Conservation (phyloP, 1,140 invertebrate species). For the Drosophila parabipectinata region DNA sequence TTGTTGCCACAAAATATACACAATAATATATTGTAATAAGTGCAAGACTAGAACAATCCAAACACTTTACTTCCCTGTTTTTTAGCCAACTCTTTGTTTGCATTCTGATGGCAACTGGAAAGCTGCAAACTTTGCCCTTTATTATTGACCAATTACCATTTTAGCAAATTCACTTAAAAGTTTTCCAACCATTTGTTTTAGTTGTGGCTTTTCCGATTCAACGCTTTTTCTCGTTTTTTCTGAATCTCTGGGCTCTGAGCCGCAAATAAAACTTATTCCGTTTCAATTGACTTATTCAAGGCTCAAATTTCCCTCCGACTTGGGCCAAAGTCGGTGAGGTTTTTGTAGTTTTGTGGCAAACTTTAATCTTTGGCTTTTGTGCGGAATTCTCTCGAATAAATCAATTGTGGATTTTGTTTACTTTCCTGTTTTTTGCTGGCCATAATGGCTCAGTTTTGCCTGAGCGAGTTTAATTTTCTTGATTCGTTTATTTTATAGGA, state of each 20-base stretch:
- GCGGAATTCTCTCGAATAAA: slow-evolving; percentile 57
- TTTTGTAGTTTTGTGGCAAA: slow-evolving; percentile 28
- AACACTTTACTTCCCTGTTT: slow-evolving; percentile 23
- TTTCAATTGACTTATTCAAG: slow-evolving; percentile 45
- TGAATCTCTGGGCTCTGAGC: not conserved
- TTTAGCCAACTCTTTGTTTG: slow-evolving; percentile 15
- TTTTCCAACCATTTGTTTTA: slow-evolving; percentile 46
- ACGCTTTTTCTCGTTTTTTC: slow-evolving; percentile 24
- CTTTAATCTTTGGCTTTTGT: slow-evolving; percentile 57
- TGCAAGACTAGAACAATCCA: slow-evolving; percentile 42
- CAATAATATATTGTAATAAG: slow-evolving; percentile 66
- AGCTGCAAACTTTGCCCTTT: slow-evolving; percentile 42
- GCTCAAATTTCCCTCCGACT: slow-evolving; percentile 7
- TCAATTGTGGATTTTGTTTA: slow-evolving; percentile 50
- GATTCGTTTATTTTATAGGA: slow-evolving; percentile 37
- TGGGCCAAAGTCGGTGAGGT: slow-evolving; percentile 2
- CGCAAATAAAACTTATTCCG: slow-evolving; percentile 59
- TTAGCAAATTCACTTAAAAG: slow-evolving; percentile 26
- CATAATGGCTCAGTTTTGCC: slow-evolving; percentile 20
- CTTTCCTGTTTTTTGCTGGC: slow-evolving; percentile 27
- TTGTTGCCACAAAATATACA: slow-evolving; percentile 25
- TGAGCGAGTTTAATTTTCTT: slow-evolving; percentile 32
- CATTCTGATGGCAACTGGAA: slow-evolving; percentile 24
- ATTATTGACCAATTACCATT: slow-evolving; percentile 60
- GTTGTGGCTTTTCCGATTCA: slow-evolving; percentile 64